phyloP scores from a whole-genome alignment of 2,888 invertebrate species.

The Cremastinae sp. region DNA sequence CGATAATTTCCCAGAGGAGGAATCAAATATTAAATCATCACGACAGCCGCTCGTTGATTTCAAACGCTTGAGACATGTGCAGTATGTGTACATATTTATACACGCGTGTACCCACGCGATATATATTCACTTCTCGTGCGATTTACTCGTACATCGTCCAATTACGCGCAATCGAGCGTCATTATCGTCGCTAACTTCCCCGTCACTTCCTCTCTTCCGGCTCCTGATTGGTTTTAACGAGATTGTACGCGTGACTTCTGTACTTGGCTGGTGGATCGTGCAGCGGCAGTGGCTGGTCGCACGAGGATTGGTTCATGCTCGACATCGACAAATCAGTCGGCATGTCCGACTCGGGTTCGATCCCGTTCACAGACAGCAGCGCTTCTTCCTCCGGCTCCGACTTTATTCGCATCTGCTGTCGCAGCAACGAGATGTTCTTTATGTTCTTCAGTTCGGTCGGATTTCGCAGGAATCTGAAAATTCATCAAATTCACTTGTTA shows the following conservation, averaged over 20 bases:
- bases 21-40: slow-evolving; percentile 31
- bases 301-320: slow-evolving; percentile 75
- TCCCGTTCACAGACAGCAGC: slow-evolving; percentile 66
- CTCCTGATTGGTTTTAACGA: slow-evolving; percentile 77
- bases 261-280: slow-evolving; percentile 78
- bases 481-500: slow-evolving; percentile 5
- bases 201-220: slow-evolving; percentile 79
- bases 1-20: slow-evolving; percentile 19
- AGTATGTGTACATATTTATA: background rate
- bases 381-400: slow-evolving; percentile 77
- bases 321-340: slow-evolving; percentile 79
- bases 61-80: background rate
- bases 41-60: slow-evolving; percentile 16
- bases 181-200: slow-evolving; percentile 70
- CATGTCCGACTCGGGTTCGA: slow-evolving; percentile 78
- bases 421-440: slow-evolving; percentile 93
- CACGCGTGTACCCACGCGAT: slow-evolving; percentile 5
- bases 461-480: slow-evolving; percentile 92
- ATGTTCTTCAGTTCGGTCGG: slow-evolving; percentile 96
- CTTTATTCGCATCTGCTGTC: slow-evolving; percentile 86
- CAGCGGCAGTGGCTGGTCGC: slow-evolving; percentile 71
- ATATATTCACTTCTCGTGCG: slow-evolving; percentile 34
- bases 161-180: slow-evolving; percentile 59
- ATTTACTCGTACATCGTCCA: slow-evolving; percentile 48
- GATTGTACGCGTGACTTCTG: slow-evolving; percentile 78